A percentile compares a stretch with the other conserved stretches of the same genome.
phyloP scores from a whole-genome alignment of 2,888 invertebrate genomes.

The Habroteleia sp. region DNA sequence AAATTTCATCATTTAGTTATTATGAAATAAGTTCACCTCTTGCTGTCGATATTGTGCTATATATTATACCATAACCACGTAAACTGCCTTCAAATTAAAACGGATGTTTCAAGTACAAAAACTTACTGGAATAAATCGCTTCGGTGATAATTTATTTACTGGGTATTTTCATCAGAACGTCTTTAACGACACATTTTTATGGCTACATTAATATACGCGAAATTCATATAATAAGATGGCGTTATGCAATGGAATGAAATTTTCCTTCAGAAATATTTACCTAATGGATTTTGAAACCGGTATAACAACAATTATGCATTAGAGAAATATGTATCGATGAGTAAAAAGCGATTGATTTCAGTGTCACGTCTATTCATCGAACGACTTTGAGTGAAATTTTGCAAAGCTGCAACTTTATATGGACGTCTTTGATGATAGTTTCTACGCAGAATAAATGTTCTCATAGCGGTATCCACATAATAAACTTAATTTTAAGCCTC shows the following conservation, averaged over 20 bases:
- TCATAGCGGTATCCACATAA: slow-evolving; percentile 12
- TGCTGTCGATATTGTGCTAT: no score
- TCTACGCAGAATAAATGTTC: neutral
- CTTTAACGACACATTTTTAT: slow-evolving; percentile 39
- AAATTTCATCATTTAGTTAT: no score
- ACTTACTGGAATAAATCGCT: no score
- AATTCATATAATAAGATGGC: slow-evolving; percentile 37
- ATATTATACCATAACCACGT: no score
- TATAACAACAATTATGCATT: neutral
- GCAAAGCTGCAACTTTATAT: neutral
- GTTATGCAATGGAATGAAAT: slow-evolving; percentile 25
- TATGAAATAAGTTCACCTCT: no score
- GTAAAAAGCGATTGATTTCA: no score
- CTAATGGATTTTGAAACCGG: slow-evolving; percentile 25
- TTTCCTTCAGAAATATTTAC: slow-evolving; percentile 14
- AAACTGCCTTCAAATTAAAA: no score
- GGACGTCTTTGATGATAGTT: neutral
- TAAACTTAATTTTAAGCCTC: slow-evolving; percentile 34
- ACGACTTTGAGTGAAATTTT: neutral
- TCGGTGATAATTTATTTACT: no score
- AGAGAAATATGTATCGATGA: no score
- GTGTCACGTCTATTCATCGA: no score
- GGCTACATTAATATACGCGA: slow-evolving; percentile 40
- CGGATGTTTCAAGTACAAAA: no score
- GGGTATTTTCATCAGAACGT: slow-evolving; percentile 37